These are phyloP conservation scores for Ornithorhynchus anatinus DNA, from an alignment of 2,113 vertebrate species.

Conservation along the genomic window DNA sequence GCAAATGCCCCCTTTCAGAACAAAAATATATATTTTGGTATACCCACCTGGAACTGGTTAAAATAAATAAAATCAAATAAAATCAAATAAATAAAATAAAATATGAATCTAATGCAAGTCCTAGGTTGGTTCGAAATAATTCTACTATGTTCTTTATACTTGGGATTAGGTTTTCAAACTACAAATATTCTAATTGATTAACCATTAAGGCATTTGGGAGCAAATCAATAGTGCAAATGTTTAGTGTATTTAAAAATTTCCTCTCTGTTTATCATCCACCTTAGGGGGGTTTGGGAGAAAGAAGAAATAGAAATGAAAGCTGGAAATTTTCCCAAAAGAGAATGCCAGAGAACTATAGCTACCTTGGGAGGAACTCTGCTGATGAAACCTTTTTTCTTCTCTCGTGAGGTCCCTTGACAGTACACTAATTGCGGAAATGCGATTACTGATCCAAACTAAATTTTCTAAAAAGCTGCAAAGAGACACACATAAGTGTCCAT, in stretches of 20 bases:
- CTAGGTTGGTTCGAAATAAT: too few relatives aligned
- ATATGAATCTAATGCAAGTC: too few relatives aligned
- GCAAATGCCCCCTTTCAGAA: too few relatives aligned
- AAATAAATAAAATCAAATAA: too few relatives aligned
- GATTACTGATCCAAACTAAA: conserved; percentile 37
- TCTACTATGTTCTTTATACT: too few relatives aligned
- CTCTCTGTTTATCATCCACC: conserved; percentile 23
- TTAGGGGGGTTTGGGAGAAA: conserved; percentile 49
- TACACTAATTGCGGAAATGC: conserved; percentile 34
- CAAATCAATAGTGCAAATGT: neutral
- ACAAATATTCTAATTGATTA: too few relatives aligned
- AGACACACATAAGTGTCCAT: conserved; percentile 9
- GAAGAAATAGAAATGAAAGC: conserved; percentile 25
- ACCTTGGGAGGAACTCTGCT: conserved; percentile 50
- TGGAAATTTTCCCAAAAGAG: conserved; percentile 42
- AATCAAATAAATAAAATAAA: too few relatives aligned
- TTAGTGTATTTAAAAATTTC: conserved; percentile 31
- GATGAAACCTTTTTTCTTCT: conserved; percentile 41
- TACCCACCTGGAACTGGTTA: too few relatives aligned
- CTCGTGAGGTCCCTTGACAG: conserved; percentile 33
- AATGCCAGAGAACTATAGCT: conserved; percentile 53
- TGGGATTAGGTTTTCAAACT: too few relatives aligned
- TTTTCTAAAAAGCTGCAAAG: conserved; percentile 15
- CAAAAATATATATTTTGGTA: too few relatives aligned
- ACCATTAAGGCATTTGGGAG: too few relatives aligned